These are phyloP conservation scores for Hyphantria cunea DNA, from an alignment of 1,140 invertebrate genomes.

Conservation along the genomic window DNA sequence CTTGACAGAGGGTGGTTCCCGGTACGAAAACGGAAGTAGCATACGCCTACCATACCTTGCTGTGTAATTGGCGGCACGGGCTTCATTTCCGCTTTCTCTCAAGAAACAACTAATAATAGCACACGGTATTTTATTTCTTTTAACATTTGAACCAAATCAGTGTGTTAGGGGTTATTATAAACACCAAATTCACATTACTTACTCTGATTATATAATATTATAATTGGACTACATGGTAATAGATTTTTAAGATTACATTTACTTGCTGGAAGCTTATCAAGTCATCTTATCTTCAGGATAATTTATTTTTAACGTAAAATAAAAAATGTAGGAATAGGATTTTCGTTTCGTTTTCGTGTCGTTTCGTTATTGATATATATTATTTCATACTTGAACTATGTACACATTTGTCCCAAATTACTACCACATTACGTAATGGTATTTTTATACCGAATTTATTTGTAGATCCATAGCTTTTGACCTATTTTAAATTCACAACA, in stretches of 20 bases:
- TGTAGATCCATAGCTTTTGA: constrained; percentile 27
- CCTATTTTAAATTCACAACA: constrained; percentile 42
- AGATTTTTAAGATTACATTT: too few relatives aligned
- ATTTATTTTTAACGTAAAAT: too few relatives aligned
- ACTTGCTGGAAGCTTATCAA: too few relatives aligned
- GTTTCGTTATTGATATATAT: too few relatives aligned
- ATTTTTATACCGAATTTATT: constrained; percentile 13
- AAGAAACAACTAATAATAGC: constrained; percentile 58
- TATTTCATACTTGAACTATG: too few relatives aligned
- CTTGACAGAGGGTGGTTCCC: constrained; percentile 62
- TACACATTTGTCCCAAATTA: constrained; percentile 5
- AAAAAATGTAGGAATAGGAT: too few relatives aligned
- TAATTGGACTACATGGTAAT: too few relatives aligned
- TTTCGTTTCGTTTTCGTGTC: too few relatives aligned
- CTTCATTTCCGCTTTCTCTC: constrained; percentile 67
- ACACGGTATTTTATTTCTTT: constrained; percentile 23
- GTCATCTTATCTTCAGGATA: too few relatives aligned
- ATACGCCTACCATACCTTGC: constrained; percentile 64
- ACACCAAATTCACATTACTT: too few relatives aligned
- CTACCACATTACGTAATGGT: background rate
- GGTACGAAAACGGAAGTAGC: constrained; percentile 75
- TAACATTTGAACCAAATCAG: background rate
- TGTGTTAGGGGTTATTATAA: too few relatives aligned
- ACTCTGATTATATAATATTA: too few relatives aligned
- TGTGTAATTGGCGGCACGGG: constrained; percentile 73